Evolutionary conservation across 1,140 invertebrate species (phyloP), one percentile per base, ranked within the genome.

Genomic region (Cherax destructor): DNA sequence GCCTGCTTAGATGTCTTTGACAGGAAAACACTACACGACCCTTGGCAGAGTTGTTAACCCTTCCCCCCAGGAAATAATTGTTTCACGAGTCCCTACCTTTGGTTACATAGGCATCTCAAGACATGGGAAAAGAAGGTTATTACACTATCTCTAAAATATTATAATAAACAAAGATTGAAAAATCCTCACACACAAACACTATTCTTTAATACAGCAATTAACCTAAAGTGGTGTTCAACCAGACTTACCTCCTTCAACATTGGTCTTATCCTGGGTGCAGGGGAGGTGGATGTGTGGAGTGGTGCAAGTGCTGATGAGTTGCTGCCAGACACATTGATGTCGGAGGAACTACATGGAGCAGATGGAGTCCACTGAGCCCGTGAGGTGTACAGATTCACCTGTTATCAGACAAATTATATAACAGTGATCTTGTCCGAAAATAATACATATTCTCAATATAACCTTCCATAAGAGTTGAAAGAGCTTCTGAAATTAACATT

Each of bases 251-350:
- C 89, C 49, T 91, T 91, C 47, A 91, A 61, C 59, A 69, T 24
- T 13, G 89, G 89, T 69, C 83, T 91, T 56, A 91, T 91, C 77
- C 89, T 91, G 21, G 89, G 83, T 18, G 89, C 72, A 10, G 89
- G 89, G 5, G 89, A 86, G 59, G 84, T 85, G 6, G 89, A 91
- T 9, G 89, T 86, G 21, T 16, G 50, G 9, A 77, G 76, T 49
- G 77, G 47, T 16, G 83, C n/a, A 18, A 24, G 18, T 52, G 50
- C 24, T 18, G 69, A 74, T 49, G 50, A 59, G 74, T 10, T 24
- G 16, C 18, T 78, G 10, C 30, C 24, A 50, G 50, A 10, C 50
- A 49, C 49, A 61, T 18, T 59, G 52, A 30, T 5, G 52, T 21
- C 65, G 2, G 88, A 86, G 59, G 52, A 24, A 5, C 24, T 69